Evolutionary conservation across 2,113 vertebrate species (phyloP).

Genomic region (Ptilorrhoa leucosticta): DNA sequence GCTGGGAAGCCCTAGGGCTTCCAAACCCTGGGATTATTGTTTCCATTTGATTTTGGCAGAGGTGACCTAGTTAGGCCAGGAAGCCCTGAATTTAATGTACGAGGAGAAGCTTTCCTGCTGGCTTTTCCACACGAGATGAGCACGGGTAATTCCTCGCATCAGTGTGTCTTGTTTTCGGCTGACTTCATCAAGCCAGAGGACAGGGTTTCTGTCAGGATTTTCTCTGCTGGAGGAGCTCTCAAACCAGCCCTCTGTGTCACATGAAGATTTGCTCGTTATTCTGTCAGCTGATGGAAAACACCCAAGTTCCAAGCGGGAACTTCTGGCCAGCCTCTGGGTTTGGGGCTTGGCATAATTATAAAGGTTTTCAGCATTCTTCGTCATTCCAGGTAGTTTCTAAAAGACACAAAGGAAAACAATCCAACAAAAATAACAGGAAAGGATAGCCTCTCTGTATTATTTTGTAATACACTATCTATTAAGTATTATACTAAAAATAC

Average conservation of each 20-base stretch:
- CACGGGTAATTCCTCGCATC: background rate
- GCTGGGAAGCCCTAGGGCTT: background rate
- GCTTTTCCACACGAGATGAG: background rate
- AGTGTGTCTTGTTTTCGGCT: background rate
- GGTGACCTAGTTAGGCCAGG: conserved; percentile 22
- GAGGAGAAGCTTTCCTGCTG: background rate
- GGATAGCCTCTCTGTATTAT: background rate
- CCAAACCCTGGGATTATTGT: background rate
- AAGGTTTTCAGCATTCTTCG: background rate
- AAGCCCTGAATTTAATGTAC: background rate
- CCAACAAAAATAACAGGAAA: background rate
- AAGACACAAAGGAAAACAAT: background rate
- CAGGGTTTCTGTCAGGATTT: background rate
- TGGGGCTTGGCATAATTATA: background rate
- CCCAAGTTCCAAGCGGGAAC: background rate
- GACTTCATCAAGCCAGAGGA: background rate
- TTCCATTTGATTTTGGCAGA: conserved; percentile 14
- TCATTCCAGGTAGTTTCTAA: background rate
- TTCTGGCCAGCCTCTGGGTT: background rate
- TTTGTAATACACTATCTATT: background rate
- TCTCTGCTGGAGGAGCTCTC: background rate
- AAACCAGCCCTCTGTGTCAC: background rate
- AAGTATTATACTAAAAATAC: background rate
- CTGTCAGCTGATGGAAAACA: background rate
- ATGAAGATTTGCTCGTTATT: background rate